Percentiles rank a stretch among this genome's conserved stretches.
phyloP scores from a whole-genome alignment of 2,797 vertebrate genomes.

The Syngnathus rostellatus region DNA sequence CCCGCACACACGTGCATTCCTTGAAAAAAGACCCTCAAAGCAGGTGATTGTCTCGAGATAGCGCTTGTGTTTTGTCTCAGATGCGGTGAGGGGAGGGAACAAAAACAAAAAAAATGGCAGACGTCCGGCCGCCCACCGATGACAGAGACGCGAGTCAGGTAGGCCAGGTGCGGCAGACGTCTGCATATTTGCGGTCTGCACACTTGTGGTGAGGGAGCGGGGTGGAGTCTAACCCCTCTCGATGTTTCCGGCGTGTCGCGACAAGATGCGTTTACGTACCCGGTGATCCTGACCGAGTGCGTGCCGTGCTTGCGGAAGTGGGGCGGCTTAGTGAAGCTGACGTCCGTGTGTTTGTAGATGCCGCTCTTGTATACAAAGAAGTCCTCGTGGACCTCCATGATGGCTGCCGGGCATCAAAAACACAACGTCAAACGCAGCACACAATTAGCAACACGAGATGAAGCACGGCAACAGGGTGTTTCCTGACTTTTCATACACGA shows the following conservation, averaged over 20 bases:
- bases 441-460: not conserved
- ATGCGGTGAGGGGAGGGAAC: conserved; percentile 8
- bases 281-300: conserved; percentile 89
- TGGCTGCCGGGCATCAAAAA: conserved; percentile 64
- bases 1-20: not conserved
- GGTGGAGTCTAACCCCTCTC: conserved; percentile 39
- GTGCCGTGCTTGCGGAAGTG: conserved; percentile 82
- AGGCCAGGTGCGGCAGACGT: conserved; percentile 60
- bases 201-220: conserved; percentile 26
- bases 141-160: conserved; percentile 4
- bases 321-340: conserved; percentile 72
- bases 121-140: conserved; percentile 24
- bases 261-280: conserved; percentile 67
- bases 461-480: conserved; percentile 18
- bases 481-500: conserved; percentile 21
- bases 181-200: conserved; percentile 58
- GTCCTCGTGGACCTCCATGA: conserved; percentile 96
- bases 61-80: not conserved
- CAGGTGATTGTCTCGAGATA: not conserved
- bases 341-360: conserved; percentile 84
- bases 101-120: conserved; percentile 12
- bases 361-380: conserved; percentile 91
- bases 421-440: not conserved
- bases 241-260: conserved; percentile 7
- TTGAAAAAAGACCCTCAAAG: not conserved